phyloP scores from a whole-genome alignment of 2,888 invertebrate genomes.

The Temnothorax rugatulus region DNA sequence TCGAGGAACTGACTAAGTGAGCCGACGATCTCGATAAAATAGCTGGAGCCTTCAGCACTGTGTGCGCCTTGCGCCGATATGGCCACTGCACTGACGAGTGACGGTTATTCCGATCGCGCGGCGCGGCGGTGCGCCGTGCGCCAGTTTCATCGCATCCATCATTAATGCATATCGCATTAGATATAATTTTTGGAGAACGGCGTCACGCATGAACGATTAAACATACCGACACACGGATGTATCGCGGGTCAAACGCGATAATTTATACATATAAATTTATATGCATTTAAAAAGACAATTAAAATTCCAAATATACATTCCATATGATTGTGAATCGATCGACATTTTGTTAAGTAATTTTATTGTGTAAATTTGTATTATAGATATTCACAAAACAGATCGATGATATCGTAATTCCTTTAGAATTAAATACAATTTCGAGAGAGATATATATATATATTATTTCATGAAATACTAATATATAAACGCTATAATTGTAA shows the following conservation, averaged over 20 bases:
- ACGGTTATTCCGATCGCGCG: slow-evolving; percentile 33
- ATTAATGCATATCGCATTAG: slow-evolving; percentile 1
- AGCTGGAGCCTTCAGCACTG: slow-evolving; percentile 16
- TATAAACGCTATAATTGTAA: not conserved
- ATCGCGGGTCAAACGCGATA: not conserved
- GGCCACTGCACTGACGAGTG: slow-evolving; percentile 22
- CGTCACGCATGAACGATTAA: slow-evolving; percentile 3
- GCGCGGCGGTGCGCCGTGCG: not conserved
- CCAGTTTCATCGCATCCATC: slow-evolving; percentile 1
- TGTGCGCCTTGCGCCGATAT: not conserved
- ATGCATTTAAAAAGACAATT: not conserved
- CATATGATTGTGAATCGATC: not conserved
- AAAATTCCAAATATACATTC: not conserved
- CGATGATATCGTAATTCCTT: not conserved
- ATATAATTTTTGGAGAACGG: slow-evolving; percentile 20
- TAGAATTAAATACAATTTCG: not conserved
- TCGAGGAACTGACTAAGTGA: slow-evolving; percentile 64
- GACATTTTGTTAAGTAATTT: not conserved
- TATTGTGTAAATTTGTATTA: not conserved
- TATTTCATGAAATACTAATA: not conserved
- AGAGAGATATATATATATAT: not conserved
- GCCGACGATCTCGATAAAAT: slow-evolving; percentile 67
- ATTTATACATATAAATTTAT: not conserved
- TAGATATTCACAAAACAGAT: not conserved
- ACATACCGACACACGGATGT: not conserved